These are phyloP conservation scores for Hirtodrosophila trivittata DNA, from an alignment of 2,888 invertebrate species.

Conservation along the genomic window DNA sequence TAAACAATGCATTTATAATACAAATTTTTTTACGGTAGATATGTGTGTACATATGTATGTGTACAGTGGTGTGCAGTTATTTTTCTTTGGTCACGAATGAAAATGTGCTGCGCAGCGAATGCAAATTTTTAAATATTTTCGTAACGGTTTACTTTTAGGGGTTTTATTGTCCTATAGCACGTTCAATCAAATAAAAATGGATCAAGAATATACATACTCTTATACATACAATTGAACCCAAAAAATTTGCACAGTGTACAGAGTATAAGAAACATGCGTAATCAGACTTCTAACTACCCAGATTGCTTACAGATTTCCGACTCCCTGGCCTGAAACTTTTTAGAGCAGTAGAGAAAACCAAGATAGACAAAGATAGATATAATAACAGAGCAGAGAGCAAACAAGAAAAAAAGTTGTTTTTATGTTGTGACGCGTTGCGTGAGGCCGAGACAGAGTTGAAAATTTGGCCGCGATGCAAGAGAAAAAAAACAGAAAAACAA, in stretches of 20 bases:
- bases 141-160: too few species aligned
- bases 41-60: too few species aligned
- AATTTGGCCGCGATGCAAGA: constrained; percentile 17
- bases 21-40: too few species aligned
- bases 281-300: background rate
- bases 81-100: constrained; percentile 42
- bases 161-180: too few species aligned
- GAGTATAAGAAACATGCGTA: too few species aligned
- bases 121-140: background rate
- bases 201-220: too few species aligned
- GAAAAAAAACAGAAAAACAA: constrained; percentile 24
- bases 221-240: too few species aligned
- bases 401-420: background rate
- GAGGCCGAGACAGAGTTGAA: constrained; percentile 8
- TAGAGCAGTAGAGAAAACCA: background rate
- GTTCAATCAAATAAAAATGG: too few species aligned
- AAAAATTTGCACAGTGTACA: too few species aligned
- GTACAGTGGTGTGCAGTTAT: too few species aligned
- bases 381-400: constrained; percentile 7
- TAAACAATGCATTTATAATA: constrained; percentile 10
- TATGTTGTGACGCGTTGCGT: constrained; percentile 14
- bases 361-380: constrained; percentile 22
- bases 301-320: constrained; percentile 1
- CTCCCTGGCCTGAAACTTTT: background rate
- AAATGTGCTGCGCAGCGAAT: background rate